Evolutionary conservation across 2,113 vertebrate genomes (phyloP).

Genomic region (Heterotilapia buettikoferi): DNA sequence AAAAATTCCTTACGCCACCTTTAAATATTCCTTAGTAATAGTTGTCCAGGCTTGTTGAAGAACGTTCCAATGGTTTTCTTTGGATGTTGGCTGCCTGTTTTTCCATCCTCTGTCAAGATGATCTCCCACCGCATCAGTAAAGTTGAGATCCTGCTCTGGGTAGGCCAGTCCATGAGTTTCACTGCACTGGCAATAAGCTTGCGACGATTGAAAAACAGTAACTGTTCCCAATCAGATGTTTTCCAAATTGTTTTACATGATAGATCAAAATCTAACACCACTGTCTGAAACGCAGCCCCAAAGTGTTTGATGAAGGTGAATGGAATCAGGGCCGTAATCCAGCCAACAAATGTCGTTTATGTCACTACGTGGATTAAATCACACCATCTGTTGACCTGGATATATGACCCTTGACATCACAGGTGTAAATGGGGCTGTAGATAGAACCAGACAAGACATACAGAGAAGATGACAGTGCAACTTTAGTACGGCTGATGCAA

Average conservation of each 20-base stretch:
- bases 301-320: not conserved
- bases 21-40: not conserved
- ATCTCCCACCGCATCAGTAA: not conserved
- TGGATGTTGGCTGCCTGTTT: not conserved
- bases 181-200: not conserved
- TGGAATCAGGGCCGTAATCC: not conserved
- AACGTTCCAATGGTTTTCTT: not conserved
- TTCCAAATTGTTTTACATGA: not conserved
- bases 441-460: not conserved
- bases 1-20: not conserved
- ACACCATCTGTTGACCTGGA: not conserved
- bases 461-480: not conserved
- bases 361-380: not conserved
- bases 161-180: not conserved
- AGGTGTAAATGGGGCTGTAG: not conserved
- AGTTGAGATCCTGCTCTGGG: not conserved
- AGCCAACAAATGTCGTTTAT: rapidly evolving
- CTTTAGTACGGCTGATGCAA: not conserved
- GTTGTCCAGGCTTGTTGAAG: not conserved
- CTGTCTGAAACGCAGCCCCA: not conserved
- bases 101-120: not conserved
- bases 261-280: not conserved
- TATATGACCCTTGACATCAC: not conserved
- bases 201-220: not conserved
- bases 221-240: not conserved